Evolutionary conservation across 2,797 vertebrate genomes (phyloP), one percentile per base, ranked within the genome.

Genomic region (Kryptopterus vitreolus): DNA sequence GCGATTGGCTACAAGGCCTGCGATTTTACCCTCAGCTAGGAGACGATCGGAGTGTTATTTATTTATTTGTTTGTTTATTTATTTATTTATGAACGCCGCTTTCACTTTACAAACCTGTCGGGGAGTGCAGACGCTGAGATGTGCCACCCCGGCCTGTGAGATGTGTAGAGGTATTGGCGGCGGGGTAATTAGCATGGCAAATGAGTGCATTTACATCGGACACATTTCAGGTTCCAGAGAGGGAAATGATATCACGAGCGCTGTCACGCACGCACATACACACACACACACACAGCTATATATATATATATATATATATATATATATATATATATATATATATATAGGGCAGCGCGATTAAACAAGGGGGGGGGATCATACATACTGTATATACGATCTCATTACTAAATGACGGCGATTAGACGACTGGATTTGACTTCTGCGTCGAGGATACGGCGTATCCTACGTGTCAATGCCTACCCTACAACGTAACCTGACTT

Each of bases 151-250:
- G 59, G 84, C 78, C 85, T 83, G 86, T 78, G 82, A 88, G 82
- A 88, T 18, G 83, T 82, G 77, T 66, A 81, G 29, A 63, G 82
- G 74, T 59, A 69, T 78, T 86, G 80, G 84, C 78, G 79, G 46
- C 75, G 86, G 81, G 77, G 87, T 89, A 87, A 89, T 87, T 91
- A 90, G 88, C 86, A 82, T 84, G 82, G 86, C 88, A 91, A 90
- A 91, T 89, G 80, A 89, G 87, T 79, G 77, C 83, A 88, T 92
- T 89, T 89, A 87, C 85, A 90, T 91, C 86, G 87, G 87, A 90
- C 83, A 85, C 76, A 82, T 86, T 87, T 81, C 81, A 81, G 66
- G 81, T 85, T 85, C 79, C 84, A 79, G 77, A 86, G 86, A 85
- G 80, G 80, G 76, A 80, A 82, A 87, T 83, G n/a, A 88, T 88